Base-by-base conservation (phyloP, 1,140 invertebrate genomes). In the Lutraria rhynchaena region DNA sequence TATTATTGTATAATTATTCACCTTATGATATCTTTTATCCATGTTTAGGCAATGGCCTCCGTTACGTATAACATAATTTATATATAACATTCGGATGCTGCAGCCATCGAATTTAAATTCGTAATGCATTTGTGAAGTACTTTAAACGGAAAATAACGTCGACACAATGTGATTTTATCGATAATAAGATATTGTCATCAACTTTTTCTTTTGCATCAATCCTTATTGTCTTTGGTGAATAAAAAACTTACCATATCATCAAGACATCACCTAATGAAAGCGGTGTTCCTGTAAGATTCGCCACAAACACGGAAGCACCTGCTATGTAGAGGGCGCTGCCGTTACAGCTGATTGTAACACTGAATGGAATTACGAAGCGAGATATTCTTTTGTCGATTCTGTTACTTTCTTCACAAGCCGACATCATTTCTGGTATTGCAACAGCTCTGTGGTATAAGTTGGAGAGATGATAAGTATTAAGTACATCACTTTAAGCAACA, bases 321-420 rank as follows among this genome's bases (percentile, higher is more conserved):
- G 96, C 94, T 19, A 98, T 95, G 91, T 98, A 99, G 9, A 98
- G 92, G 0, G 98, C 98, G 0, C 97, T 98, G 11, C 98, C 98
- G 89, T 99, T 97, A 96, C 97, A 98, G 91, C 98, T 98, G 86
- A 98, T 96, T 83, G 97, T 97, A 88, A 96, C 96, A n/a, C 97
- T 96, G 82, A 98, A 96, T 0, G 97, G 97, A 3, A 98, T 92
- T 15, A 98, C 96, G 92, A 98, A 98, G 71, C 96, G 53, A 0
- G 82, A 55, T 11, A 89, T 80, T 11, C 87, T 57, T 13, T 60
- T 67, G 57, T 84, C 88, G 13, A 86, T 83, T 57, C 73, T 83
- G 53, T 84, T 83, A 31, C 82, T 86, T 11, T 80, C 81, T 55
- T 83, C 85, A 60, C 85, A 87, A 5, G 83, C 70, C 2, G 81